Conservation (phyloP, 1,140 invertebrate genomes). For the Drosophila tsacasi region DNA sequence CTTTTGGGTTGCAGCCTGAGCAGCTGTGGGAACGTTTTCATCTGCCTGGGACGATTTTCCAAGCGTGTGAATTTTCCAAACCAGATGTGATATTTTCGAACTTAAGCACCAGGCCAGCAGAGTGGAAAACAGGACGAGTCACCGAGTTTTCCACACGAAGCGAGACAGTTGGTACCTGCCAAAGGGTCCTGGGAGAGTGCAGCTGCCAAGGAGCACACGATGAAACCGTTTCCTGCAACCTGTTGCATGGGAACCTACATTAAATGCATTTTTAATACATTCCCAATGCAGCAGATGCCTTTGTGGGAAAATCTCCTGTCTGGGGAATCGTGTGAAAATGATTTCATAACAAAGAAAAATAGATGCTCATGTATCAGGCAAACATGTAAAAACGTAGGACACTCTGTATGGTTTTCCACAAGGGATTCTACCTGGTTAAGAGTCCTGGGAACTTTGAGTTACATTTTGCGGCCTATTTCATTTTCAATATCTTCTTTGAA, state of each 20-base stretch:
- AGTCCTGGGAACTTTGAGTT: slow-evolving; percentile 27
- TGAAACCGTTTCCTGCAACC: slow-evolving; percentile 25
- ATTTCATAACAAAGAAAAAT: background rate
- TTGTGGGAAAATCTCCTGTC: slow-evolving; percentile 31
- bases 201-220: slow-evolving; percentile 29
- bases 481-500: background rate
- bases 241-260: slow-evolving; percentile 28
- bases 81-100: slow-evolving; percentile 15
- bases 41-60: slow-evolving; percentile 20
- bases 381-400: slow-evolving; percentile 7
- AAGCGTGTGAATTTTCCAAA: slow-evolving; percentile 36
- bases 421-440: slow-evolving; percentile 7
- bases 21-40: slow-evolving; percentile 52
- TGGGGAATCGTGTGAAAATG: slow-evolving; percentile 37
- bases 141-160: slow-evolving; percentile 2
- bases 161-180: slow-evolving; percentile 17
- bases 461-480: background rate
- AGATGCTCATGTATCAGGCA: slow-evolving; percentile 13
- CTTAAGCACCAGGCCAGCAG: slow-evolving; percentile 22
- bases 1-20: slow-evolving; percentile 32
- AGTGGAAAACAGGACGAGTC: slow-evolving; percentile 2
- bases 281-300: background rate
- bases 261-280: slow-evolving; percentile 6
- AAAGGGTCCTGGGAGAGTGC: slow-evolving; percentile 23
- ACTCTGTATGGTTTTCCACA: background rate